Conservation (phyloP, 2,888 invertebrate species). For the Nephrotoma appendiculata region DNA sequence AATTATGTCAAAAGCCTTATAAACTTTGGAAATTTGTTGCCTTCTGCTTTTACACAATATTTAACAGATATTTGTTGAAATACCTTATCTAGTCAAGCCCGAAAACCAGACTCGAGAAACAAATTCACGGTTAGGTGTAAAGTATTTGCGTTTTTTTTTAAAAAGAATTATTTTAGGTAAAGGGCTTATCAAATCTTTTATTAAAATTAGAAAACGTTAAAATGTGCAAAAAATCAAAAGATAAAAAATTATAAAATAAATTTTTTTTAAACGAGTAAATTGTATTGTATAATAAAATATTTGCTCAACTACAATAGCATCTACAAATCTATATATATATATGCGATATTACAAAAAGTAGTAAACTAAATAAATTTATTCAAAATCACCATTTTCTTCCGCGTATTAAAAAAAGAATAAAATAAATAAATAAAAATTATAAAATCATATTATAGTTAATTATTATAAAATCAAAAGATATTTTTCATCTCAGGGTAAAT, state of each 20-base stretch:
- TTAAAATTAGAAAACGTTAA: neutral
- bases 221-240: neutral
- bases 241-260: neutral
- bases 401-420: neutral
- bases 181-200: neutral
- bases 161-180: neutral
- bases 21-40: neutral
- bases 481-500: neutral
- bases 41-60: neutral
- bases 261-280: neutral
- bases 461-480: neutral
- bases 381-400: neutral
- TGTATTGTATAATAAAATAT: neutral
- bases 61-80: neutral
- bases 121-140: neutral
- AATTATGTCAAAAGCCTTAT: neutral
- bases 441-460: neutral
- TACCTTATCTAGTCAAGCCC: neutral
- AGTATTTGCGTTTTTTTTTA: neutral
- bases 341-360: neutral
- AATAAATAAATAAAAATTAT: neutral
- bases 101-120: neutral
- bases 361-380: neutral
- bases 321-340: neutral
- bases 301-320: neutral